Conservation (phyloP, 2,113 vertebrate species). For the Poeciliopsis retropinna region DNA sequence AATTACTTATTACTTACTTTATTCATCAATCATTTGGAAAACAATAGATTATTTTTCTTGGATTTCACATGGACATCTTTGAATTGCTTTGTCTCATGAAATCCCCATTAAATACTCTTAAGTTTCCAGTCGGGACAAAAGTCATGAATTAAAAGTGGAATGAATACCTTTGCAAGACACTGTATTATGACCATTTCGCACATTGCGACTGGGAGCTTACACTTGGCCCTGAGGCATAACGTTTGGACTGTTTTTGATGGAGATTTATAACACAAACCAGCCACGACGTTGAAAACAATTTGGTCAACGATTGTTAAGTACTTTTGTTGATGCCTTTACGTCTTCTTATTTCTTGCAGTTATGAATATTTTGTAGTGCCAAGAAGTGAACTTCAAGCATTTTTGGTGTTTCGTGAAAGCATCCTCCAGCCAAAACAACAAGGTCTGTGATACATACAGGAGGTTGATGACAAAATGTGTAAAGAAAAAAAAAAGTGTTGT, state of each 20-base stretch:
- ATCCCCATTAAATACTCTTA: neutral
- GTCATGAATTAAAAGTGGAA: neutral
- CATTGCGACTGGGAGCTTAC: conserved; percentile 4
- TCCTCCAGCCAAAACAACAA: conserved; percentile 76
- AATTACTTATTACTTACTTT: neutral
- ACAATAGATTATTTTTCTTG: neutral
- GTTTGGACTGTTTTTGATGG: conserved; percentile 49
- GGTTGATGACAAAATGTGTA: conserved; percentile 60
- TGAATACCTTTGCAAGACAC: neutral
- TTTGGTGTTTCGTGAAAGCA: conserved; percentile 76
- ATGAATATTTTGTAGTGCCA: conserved; percentile 80
- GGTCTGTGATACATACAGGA: conserved; percentile 57
- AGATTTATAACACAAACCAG: conserved; percentile 48
- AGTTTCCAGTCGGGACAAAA: neutral
- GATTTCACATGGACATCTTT: neutral
- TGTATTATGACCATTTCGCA: conserved; percentile 13
- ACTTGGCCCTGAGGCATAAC: conserved; percentile 10
- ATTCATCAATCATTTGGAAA: neutral
- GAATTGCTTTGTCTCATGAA: neutral
- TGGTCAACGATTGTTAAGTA: conserved; percentile 75
- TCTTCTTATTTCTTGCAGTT: conserved; percentile 76
- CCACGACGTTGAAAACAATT: conserved; percentile 53
- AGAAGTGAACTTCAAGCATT: conserved; percentile 70
- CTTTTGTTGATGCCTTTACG: conserved; percentile 78
- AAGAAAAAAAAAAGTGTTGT: conserved; percentile 19